Base-by-base conservation (phyloP, 1,140 invertebrate genomes). In the Andrena cerasifolii region DNA sequence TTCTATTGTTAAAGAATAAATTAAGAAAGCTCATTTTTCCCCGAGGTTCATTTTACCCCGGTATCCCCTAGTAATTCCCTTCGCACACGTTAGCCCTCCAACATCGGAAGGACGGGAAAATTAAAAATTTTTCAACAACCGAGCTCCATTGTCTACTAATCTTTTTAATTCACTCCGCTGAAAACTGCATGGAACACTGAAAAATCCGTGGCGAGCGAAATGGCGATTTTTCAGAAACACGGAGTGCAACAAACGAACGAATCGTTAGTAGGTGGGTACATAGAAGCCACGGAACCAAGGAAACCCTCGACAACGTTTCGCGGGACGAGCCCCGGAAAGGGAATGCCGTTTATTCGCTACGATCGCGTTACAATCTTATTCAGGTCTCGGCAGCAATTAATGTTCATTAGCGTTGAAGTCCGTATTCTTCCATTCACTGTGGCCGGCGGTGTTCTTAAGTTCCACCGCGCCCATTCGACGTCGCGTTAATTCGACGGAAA, bases 321-420 rank as follows among this genome's bases (percentile, higher is more conserved):
- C 24, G 31, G 21, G 56, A 54, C 71, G 10, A 28, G 18, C n/a
- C 18, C 16, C 24, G 12, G 58, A 76, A 68, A 49, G 43, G 65
- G 65, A 56, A 47, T 40, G 73, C 65, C 33, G 31, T 59, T 68
- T 68, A 76, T 76, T 76, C 68, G 31, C 53, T 66, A 66, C 51
- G 73, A 76, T 76, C 65, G 65, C 31, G 53, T 76, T 76, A 76
- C 73, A 59, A 76, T 76, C 65, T 76, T 76, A 76, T 76, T 76
- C 73, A 68, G 53, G 73, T 68, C 73, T 76, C 73, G 36, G 53
- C 73, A 67, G 73, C 63, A 76, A 76, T 76, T 76, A 76, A 76
- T 76, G 73, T 76, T 76, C 73, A 76, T 76, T 76, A 76, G 73
- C 65, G 73, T 76, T 68, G 73, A 76, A 68, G 53, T 76, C 73